Evolutionary conservation across 2,113 vertebrate genomes (phyloP).

Genomic region (Aegithalos caudatus): DNA sequence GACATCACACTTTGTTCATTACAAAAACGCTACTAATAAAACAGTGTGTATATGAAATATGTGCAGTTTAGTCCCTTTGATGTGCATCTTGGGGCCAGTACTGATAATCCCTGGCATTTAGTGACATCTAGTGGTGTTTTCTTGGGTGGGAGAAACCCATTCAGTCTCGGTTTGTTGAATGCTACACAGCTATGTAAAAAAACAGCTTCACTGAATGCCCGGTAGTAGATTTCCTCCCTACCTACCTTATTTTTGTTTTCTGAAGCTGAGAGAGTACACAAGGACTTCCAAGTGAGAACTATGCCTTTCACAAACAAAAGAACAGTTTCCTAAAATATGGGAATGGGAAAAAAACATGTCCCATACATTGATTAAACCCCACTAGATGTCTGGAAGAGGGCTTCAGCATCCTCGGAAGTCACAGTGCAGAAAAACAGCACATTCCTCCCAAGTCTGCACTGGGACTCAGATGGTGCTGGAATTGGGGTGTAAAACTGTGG

Average conservation of each 20-base stretch:
- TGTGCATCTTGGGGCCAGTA: fast-evolving
- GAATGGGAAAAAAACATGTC: background rate
- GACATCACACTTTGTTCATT: background rate
- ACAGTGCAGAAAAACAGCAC: too few species aligned
- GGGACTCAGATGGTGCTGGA: too few species aligned
- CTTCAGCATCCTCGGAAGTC: fast-evolving
- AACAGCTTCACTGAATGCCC: background rate
- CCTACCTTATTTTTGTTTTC: background rate
- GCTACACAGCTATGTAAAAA: fast-evolving
- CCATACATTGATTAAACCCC: too few species aligned
- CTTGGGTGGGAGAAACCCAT: background rate
- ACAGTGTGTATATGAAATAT: fast-evolving
- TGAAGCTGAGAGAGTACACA: background rate
- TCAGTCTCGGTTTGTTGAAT: fast-evolving
- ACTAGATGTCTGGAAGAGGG: background rate
- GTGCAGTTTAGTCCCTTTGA: fast-evolving
- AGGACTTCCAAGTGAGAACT: background rate
- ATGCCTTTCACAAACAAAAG: background rate
- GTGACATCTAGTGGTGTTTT: conserved; percentile 36
- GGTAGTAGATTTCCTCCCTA: background rate
- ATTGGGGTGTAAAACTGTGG: fast-evolving
- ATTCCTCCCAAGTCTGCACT: background rate
- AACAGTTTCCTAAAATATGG: background rate
- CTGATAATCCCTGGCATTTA: background rate
- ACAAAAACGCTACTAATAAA: background rate